These are phyloP conservation scores for Pyxicephalus adspersus DNA, from an alignment of 2,113 vertebrate genomes.

Conservation along the genomic window DNA sequence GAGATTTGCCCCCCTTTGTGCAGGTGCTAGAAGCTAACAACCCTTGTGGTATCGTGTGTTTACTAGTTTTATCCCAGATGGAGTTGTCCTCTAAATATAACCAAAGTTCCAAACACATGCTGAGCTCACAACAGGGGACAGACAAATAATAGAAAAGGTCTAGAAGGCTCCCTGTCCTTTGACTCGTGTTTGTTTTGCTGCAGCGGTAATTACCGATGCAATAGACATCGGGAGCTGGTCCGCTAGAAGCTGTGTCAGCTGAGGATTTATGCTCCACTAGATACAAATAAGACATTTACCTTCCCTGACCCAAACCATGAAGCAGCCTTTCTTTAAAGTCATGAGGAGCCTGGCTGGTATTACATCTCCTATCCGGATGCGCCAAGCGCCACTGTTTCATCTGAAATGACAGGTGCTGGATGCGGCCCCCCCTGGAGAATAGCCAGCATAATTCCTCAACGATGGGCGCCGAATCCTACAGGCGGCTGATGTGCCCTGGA, in stretches of 20 bases:
- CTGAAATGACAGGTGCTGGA: slow-evolving; percentile 44
- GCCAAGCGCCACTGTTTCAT: slow-evolving; percentile 23
- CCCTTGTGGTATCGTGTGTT: no score
- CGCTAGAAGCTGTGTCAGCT: neutral
- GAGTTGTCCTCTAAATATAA: no score
- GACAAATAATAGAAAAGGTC: neutral
- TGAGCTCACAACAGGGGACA: neutral
- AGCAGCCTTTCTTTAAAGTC: slow-evolving; percentile 24
- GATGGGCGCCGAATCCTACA: neutral
- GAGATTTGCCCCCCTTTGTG: no score
- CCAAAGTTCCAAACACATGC: no score
- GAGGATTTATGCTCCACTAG: slow-evolving; percentile 43
- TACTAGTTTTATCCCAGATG: no score
- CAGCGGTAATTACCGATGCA: neutral
- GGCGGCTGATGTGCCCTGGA: slow-evolving; percentile 40
- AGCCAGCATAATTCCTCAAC: slow-evolving; percentile 17
- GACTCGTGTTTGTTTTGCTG: neutral
- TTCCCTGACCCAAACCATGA: slow-evolving; percentile 26
- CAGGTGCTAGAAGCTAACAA: no score
- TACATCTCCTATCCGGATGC: slow-evolving; percentile 23
- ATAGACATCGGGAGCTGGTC: neutral
- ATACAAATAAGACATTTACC: slow-evolving; percentile 34
- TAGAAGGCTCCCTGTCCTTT: neutral
- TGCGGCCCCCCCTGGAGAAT: slow-evolving; percentile 45
- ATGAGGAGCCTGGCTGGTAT: slow-evolving; percentile 16